Conservation (phyloP, 1,140 invertebrate species). For the Drosophila nigrodunni region DNA sequence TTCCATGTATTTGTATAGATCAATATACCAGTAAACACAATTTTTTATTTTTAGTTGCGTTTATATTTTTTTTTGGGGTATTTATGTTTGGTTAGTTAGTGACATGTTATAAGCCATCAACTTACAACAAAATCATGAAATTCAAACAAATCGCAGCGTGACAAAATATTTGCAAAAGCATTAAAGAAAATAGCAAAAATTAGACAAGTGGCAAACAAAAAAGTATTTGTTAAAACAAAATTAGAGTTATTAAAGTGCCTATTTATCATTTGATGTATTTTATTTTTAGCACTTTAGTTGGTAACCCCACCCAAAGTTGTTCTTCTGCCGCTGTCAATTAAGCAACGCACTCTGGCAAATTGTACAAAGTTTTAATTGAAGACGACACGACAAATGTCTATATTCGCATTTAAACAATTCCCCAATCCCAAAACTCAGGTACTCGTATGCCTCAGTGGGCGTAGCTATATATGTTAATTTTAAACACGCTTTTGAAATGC, state of each 20-base stretch:
- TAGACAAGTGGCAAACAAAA: not conserved
- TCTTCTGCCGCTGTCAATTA: slow-evolving; percentile 57
- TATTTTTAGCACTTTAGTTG: not conserved
- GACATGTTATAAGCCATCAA: slow-evolving; percentile 64
- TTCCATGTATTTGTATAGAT: slow-evolving; percentile 22
- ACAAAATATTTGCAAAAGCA: slow-evolving; percentile 47
- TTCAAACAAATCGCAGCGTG: slow-evolving; percentile 25
- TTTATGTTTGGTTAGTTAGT: slow-evolving; percentile 54
- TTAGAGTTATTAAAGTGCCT: not conserved
- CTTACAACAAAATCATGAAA: slow-evolving; percentile 67
- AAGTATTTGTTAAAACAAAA: not conserved
- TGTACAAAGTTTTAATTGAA: slow-evolving; percentile 81
- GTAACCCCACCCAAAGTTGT: slow-evolving; percentile 36
- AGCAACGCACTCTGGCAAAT: slow-evolving; percentile 69
- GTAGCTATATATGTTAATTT: slow-evolving; percentile 73
- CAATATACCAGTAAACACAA: slow-evolving; percentile 31
- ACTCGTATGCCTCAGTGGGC: slow-evolving; percentile 46
- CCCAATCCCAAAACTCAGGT: not conserved
- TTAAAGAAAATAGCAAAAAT: not conserved
- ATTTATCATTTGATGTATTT: not conserved
- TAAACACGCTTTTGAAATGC: slow-evolving; percentile 55
- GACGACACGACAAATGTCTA: slow-evolving; percentile 65
- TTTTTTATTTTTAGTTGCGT: slow-evolving; percentile 11
- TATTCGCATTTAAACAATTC: slow-evolving; percentile 39
- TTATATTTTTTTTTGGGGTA: slow-evolving; percentile 58